Evolutionary conservation across 2,113 vertebrate genomes (phyloP), one percentile per base, ranked within the genome.

Genomic region (Callaeas wilsoni): DNA sequence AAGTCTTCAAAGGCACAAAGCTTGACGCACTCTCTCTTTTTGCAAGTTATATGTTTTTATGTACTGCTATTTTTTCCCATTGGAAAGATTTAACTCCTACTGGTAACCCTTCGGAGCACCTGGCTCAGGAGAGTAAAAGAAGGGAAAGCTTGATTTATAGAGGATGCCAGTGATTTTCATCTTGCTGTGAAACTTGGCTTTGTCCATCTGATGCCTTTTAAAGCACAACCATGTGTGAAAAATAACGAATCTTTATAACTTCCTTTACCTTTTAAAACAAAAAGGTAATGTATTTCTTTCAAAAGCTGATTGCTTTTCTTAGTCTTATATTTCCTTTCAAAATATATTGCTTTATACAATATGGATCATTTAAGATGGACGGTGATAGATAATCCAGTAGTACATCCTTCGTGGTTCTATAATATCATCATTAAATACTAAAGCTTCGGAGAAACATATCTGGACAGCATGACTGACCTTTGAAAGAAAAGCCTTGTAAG

Each of bases 191-290:
- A 96, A 96, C 44, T 86, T 93, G 93, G 79, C 52, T 88, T 85
- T 86, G 71, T 87, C 64, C 56, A 89, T 68, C 47, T 93, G 95
- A 96, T 90, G 71, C 68, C 44, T 96, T 96, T 95, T 97, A 94
- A 96, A 97, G 88, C 65, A 90, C 76, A 95, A 94, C 85, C 94
- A 96, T 90, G 85, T 93, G 93, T 95, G 76, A 88, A 94, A 95
- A 93, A 91, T 88, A 91, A 96, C 89, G 82, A 81, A 84, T 94
- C 59, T 90, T 96, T 94, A 83, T 80, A 95, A 73, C 63, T 93
- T 95, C 84, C 75, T 74, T 92, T 92, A 80, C 33, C 46, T 63
- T 91, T 80, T 69, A 39, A 90, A 83, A 85, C 37, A 91, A 73
- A 96, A 91, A 73, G 6, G 44, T 63, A 88, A 92, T 79, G 33